Evolutionary conservation across 2,888 invertebrate species (phyloP).

Genomic region (Polia nebulosa): DNA sequence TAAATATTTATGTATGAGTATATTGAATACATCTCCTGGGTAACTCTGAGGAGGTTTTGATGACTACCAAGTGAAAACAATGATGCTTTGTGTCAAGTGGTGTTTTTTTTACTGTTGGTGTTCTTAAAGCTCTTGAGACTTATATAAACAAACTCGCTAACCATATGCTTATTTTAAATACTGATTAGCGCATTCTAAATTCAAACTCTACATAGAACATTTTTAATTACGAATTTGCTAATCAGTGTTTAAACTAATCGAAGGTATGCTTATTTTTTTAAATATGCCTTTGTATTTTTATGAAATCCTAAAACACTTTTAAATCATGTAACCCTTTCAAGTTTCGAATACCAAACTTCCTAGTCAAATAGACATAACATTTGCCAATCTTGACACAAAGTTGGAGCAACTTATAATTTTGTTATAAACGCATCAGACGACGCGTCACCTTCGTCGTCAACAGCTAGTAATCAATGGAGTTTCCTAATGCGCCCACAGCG

Average conservation of each 20-base stretch:
- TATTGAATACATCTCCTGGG: neutral
- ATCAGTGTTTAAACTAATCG: too few species aligned
- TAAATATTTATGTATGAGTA: neutral
- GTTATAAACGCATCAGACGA: slow-evolving; percentile 37
- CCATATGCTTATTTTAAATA: too few species aligned
- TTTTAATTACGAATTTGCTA: too few species aligned
- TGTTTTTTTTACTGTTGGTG: neutral
- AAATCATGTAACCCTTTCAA: neutral
- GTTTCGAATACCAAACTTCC: neutral
- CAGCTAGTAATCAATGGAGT: slow-evolving; percentile 55
- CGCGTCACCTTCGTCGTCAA: slow-evolving; percentile 38
- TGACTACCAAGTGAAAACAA: neutral
- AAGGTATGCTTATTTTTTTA: too few species aligned
- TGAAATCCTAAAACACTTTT: neutral
- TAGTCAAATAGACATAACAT: neutral
- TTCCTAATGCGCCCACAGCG: slow-evolving; percentile 40
- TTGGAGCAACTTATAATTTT: slow-evolving; percentile 29
- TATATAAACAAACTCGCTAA: too few species aligned
- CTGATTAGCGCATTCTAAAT: too few species aligned
- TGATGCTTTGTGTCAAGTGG: neutral
- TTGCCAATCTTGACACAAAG: slow-evolving; percentile 24
- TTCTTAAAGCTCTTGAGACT: neutral
- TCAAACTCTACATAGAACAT: too few species aligned
- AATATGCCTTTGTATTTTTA: neutral
- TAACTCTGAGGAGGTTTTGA: neutral